A percentile compares a stretch with the other conserved stretches of the same genome.
Evolutionary conservation across 1,140 invertebrate genomes (phyloP).

Genomic region (Brachystomella parvula): DNA sequence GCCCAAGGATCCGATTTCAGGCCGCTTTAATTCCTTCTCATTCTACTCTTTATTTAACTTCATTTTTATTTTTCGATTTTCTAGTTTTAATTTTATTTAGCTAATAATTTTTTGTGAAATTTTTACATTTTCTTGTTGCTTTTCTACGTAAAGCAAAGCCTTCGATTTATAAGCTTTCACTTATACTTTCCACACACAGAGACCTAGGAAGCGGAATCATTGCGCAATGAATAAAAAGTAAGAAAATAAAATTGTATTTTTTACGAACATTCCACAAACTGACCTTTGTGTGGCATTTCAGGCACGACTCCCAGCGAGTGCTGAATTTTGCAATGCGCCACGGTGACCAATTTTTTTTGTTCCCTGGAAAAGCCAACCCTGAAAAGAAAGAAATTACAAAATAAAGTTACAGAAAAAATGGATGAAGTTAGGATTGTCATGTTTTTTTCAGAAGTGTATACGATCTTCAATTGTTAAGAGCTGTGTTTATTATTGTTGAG

Average conservation of each 20-base stretch:
- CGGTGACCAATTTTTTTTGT: conserved; percentile 40
- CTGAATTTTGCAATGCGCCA: conserved; percentile 45
- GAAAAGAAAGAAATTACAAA: background rate
- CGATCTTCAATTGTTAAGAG: too few relatives aligned
- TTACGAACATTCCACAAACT: conserved; percentile 40
- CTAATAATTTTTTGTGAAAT: background rate
- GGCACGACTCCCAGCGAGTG: conserved; percentile 56
- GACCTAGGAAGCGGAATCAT: background rate
- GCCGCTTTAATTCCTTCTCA: background rate
- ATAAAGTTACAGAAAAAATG: too few relatives aligned
- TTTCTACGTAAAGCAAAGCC: background rate
- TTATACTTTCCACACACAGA: background rate
- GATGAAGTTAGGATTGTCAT: too few relatives aligned
- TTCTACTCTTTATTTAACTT: background rate
- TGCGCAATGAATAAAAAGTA: conserved; percentile 14
- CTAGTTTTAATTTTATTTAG: background rate
- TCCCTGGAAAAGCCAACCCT: conserved; percentile 1
- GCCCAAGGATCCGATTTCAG: background rate
- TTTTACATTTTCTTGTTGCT: background rate
- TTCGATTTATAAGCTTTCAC: background rate
- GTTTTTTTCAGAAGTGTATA: too few relatives aligned
- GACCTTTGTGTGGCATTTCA: conserved; percentile 64
- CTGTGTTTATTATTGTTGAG: conserved; percentile 3
- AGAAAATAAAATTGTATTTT: conserved; percentile 36
- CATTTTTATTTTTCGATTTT: background rate